phyloP scores from a whole-genome alignment of 1,140 invertebrate species.

The Cotesia chilonis region DNA sequence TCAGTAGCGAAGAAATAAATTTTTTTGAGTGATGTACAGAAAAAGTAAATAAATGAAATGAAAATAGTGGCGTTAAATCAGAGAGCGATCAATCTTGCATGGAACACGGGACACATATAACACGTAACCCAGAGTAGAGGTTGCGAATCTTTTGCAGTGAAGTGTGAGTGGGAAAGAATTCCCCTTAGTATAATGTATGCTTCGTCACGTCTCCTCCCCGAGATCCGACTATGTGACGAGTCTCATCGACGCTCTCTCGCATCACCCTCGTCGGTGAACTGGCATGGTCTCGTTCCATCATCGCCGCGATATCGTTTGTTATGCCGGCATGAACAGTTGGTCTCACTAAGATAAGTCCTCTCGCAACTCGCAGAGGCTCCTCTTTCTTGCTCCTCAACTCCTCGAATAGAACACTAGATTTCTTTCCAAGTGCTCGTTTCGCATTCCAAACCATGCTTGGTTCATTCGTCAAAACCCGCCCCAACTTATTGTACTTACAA shows the following conservation, averaged over 20 bases:
- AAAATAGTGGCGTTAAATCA: background rate
- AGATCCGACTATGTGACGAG: slow-evolving; percentile 8
- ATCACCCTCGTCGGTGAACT: background rate
- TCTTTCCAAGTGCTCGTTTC: slow-evolving; percentile 29
- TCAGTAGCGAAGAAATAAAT: no score
- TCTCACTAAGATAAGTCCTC: slow-evolving; percentile 39
- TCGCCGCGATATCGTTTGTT: slow-evolving; percentile 34
- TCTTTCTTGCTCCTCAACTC: slow-evolving; percentile 4
- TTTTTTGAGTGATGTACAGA: no score
- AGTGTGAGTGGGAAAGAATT: background rate
- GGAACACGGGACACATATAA: background rate
- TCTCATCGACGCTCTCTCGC: slow-evolving; percentile 33
- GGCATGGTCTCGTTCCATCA: slow-evolving; percentile 9
- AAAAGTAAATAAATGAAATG: no score
- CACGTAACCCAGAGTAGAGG: no score
- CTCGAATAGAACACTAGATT: background rate
- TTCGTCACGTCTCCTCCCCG: slow-evolving; percentile 33
- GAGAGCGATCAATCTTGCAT: slow-evolving; percentile 5
- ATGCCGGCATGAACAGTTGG: slow-evolving; percentile 37
- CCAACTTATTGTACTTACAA: background rate
- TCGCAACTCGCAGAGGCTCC: background rate
- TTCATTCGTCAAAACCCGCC: slow-evolving; percentile 33
- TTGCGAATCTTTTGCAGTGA: slow-evolving; percentile 21
- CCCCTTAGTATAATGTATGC: slow-evolving; percentile 39
- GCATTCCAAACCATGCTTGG: slow-evolving; percentile 30